Conservation (phyloP, 2,113 vertebrate species). For the Aythya baeri region DNA sequence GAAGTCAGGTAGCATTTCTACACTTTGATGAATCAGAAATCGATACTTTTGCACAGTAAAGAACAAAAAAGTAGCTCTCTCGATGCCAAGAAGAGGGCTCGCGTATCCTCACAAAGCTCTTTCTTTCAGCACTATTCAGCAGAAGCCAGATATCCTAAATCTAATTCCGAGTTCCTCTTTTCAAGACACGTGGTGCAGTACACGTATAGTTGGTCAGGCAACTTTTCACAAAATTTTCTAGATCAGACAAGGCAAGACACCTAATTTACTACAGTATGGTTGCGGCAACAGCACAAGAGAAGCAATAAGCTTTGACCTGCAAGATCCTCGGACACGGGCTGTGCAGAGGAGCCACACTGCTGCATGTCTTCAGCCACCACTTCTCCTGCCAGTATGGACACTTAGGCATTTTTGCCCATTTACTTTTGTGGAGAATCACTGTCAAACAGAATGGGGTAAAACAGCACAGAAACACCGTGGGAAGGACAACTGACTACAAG, state of each 20-base stretch:
- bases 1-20: not conserved
- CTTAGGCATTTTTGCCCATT: not conserved
- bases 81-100: not conserved
- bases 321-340: not conserved
- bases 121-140: not conserved
- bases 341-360: not conserved
- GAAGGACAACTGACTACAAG: not conserved
- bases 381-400: not conserved
- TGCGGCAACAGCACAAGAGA: rapidly evolving
- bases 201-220: rapidly evolving
- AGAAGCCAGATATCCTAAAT: not conserved
- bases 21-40: not conserved
- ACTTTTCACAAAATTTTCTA: not conserved
- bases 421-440: not conserved
- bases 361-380: rapidly evolving
- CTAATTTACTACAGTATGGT: rapidly evolving
- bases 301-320: not conserved
- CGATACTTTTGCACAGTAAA: not conserved
- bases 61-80: not conserved
- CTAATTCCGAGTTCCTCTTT: rapidly evolving
- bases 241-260: not conserved
- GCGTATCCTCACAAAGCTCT: not conserved
- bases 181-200: rapidly evolving
- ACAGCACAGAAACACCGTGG: rapidly evolving
- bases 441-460: not conserved